Evolutionary conservation across 2,888 invertebrate genomes (phyloP), one percentile per base, ranked within the genome.

Genomic region (Penaeus monodon): DNA sequence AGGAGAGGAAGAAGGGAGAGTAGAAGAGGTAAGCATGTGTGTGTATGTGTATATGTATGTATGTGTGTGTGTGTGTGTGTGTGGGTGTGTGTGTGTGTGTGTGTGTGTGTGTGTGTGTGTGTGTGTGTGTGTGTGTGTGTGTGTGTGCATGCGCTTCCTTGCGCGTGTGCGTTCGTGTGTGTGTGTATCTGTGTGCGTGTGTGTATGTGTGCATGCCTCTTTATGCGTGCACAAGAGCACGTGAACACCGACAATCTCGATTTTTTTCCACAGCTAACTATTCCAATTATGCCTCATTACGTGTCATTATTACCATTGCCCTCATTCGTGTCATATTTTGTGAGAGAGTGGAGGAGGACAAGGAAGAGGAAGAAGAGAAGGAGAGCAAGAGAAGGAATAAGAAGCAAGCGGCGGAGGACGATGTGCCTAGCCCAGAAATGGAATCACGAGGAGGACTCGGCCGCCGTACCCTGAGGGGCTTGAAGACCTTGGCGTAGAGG

Each of bases 401-500:
- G 17, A 1, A 57, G 57, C 3, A 17, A 57, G 3, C 57, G 57
- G 3, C 1, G 14, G 17, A 57, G 2, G 57, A 57, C 17, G 57
- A 57, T 57, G 17, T 57, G 44, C 44, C 44, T 10, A 6, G 33
- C 33, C 49, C 2, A 57, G 2, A 57, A 49, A 14, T 1, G 49
- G 10, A 49, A 49, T 14, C 14, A 49, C 49, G 49, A 49, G 1
- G 49, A 49, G 14, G 57, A 57, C 57, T 38, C 76, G 20, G 4
- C 17, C 24, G 70, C 82, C 29, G 10, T 57, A 89, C 89, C 89
- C 87, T 89, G n/a, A 93, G 91, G 2, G 93, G 93, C 80, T 91
- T 91, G 90, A 92, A 92, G 44, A 91, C 88, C 91, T 96, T 96
- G 91, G 95, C 93, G 93, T 96, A 96, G 90, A 96, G 93, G 90